These are phyloP conservation scores for Hyles vespertilio DNA, from an alignment of 1,140 invertebrate species.

Conservation along the genomic window DNA sequence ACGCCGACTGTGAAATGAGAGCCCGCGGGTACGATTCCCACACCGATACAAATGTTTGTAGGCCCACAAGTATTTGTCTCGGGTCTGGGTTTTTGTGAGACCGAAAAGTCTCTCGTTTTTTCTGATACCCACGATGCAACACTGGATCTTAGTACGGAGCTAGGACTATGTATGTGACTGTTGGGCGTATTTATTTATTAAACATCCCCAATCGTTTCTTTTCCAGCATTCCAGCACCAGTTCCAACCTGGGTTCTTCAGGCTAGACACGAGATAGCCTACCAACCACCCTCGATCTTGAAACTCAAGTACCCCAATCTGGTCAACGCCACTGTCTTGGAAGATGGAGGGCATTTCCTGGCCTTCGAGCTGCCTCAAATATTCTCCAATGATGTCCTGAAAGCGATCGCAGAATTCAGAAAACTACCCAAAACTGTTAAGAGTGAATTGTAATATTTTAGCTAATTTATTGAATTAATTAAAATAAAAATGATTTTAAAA, in stretches of 20 bases:
- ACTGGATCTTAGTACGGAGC: too few relatives aligned
- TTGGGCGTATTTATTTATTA: too few relatives aligned
- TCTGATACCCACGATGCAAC: too few relatives aligned
- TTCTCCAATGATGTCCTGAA: slow-evolving; percentile 79
- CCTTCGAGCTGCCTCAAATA: slow-evolving; percentile 84
- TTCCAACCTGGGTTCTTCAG: slow-evolving; percentile 80
- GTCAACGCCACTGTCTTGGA: slow-evolving; percentile 74
- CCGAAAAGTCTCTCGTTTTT: too few relatives aligned
- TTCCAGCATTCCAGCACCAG: slow-evolving; percentile 74
- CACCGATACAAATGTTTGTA: too few relatives aligned
- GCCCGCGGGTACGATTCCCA: too few relatives aligned
- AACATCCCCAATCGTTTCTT: slow-evolving; percentile 5
- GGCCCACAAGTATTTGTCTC: too few relatives aligned
- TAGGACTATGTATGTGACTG: too few relatives aligned
- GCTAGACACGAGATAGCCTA: slow-evolving; percentile 80
- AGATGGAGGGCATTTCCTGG: slow-evolving; percentile 90
- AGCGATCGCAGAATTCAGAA: slow-evolving; percentile 49
- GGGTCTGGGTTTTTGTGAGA: too few relatives aligned
- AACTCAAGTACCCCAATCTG: slow-evolving; percentile 78
- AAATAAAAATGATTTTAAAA: too few relatives aligned
- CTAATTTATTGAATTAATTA: too few relatives aligned
- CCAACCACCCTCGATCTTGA: slow-evolving; percentile 74
- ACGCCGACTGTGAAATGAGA: too few relatives aligned
- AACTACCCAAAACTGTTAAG: slow-evolving; percentile 27
- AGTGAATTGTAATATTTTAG: slow-evolving; percentile 22